Conservation (phyloP, 2,113 vertebrate genomes). For the Lucifuga dentata region DNA sequence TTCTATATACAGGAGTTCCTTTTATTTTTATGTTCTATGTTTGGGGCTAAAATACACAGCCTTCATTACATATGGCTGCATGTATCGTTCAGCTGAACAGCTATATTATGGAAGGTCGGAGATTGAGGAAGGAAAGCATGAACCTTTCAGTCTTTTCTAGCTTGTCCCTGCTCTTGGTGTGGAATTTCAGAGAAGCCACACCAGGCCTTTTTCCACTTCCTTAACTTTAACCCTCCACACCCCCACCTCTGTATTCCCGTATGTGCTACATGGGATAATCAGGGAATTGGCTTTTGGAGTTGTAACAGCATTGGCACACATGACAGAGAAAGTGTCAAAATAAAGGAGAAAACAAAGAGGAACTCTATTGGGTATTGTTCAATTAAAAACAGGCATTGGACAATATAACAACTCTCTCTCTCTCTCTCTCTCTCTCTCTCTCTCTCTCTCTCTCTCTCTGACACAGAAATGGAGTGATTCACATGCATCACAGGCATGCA, state of each 20-base stretch:
- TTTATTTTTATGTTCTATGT: constrained; percentile 17
- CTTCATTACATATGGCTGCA: background rate
- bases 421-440: background rate
- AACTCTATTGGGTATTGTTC: constrained; percentile 40
- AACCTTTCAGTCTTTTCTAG: constrained; percentile 11
- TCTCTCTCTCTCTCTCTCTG: background rate
- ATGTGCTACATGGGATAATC: constrained; percentile 60
- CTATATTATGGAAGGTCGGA: constrained; percentile 8
- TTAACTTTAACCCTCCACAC: constrained; percentile 50
- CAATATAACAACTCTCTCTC: background rate
- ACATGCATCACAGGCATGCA: too few species aligned
- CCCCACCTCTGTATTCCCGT: constrained; percentile 65
- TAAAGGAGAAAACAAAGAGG: constrained; percentile 41
- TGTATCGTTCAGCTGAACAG: background rate
- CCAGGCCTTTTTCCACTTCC: constrained; percentile 61
- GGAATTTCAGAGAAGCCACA: constrained; percentile 56
- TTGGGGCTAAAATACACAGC: constrained; percentile 5
- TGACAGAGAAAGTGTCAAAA: constrained; percentile 57
- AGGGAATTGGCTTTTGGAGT: constrained; percentile 63
- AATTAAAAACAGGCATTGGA: constrained; percentile 52
- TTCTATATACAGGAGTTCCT: too few species aligned
- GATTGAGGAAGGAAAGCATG: constrained; percentile 15
- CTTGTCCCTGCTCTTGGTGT: constrained; percentile 35
- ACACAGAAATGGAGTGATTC: constrained; percentile 17
- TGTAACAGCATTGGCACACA: constrained; percentile 20